Percentiles rank a stretch among this genome's conserved stretches.
phyloP scores from a whole-genome alignment of 2,888 invertebrate species.

The Plusia festucae region DNA sequence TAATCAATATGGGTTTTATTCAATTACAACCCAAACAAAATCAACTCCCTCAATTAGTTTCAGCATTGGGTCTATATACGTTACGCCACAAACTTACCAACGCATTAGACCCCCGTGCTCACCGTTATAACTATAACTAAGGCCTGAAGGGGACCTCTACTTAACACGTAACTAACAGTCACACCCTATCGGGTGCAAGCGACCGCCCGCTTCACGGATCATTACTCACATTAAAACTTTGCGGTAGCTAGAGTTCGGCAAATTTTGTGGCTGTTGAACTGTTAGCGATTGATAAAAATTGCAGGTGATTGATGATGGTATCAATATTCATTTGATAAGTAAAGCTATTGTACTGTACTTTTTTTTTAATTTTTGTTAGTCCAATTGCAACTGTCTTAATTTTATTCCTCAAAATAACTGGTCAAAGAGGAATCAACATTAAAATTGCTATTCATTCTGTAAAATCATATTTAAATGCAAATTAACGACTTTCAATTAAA shows the following conservation, averaged over 20 bases:
- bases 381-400: too few species aligned
- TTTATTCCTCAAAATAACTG: background rate
- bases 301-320: background rate
- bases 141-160: conserved; percentile 24
- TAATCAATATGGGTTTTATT: background rate
- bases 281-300: conserved; percentile 2
- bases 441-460: background rate
- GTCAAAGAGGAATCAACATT: background rate
- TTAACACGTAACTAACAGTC: conserved; percentile 57
- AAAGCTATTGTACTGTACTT: background rate
- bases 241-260: conserved; percentile 55
- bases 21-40: background rate
- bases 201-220: conserved; percentile 60
- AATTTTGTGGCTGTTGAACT: conserved; percentile 20
- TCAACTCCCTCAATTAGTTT: background rate
- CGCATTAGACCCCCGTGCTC: conserved; percentile 28
- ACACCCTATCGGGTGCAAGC: conserved; percentile 31
- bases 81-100: conserved; percentile 19
- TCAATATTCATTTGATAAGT: background rate
- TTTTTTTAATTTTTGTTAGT: too few species aligned
- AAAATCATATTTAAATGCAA: conserved; percentile 5
- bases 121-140: conserved; percentile 17
- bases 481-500: background rate
- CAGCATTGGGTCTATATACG: background rate
- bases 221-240: conserved; percentile 69